phyloP scores from a whole-genome alignment of 1,140 invertebrate genomes.

The Mycetomoellerius zeteki region DNA sequence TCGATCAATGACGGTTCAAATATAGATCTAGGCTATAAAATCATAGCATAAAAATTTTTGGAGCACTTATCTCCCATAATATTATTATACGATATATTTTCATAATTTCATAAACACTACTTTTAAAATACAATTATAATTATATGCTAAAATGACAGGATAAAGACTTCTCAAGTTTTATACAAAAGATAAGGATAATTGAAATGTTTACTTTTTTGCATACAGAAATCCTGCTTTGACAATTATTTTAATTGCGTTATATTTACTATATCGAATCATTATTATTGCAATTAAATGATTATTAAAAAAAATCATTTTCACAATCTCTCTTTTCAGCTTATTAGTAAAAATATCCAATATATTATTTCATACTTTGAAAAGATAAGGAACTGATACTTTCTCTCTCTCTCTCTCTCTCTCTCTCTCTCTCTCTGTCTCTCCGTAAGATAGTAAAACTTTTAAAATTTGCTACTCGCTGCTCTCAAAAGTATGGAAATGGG shows the following conservation, averaged over 20 bases:
- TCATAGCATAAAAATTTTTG: neutral
- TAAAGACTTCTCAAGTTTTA: neutral
- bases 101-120: neutral
- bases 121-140: constrained; percentile 8
- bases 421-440: neutral
- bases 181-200: neutral
- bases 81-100: neutral
- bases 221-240: neutral
- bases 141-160: neutral
- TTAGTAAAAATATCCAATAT: neutral
- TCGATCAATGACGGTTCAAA: neutral
- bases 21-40: neutral
- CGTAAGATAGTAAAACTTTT: constrained; percentile 42
- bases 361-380: neutral
- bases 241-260: neutral
- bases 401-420: neutral
- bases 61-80: neutral
- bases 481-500: constrained; percentile 49
- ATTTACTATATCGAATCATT: neutral
- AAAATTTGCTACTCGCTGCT: constrained; percentile 28
- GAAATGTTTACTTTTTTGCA: too few relatives aligned
- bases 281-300: neutral
- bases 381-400: neutral
- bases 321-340: neutral
- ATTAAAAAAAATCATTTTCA: neutral